Conservation (phyloP, 30 jellyfish, hydroid and myxozoan species). For the Hydra vulgaris region DNA sequence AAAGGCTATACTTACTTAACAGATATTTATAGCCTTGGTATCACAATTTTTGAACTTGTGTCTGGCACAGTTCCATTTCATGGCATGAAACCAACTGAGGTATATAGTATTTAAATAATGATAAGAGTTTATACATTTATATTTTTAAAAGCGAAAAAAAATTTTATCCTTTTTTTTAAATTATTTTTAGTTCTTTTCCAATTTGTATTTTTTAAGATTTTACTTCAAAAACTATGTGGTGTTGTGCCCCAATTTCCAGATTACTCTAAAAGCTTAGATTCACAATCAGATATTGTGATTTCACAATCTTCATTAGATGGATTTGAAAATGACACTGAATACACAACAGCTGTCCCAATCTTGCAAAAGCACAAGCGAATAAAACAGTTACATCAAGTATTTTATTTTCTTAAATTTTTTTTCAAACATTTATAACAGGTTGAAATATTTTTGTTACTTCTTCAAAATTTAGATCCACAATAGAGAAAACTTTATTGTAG, state of each 20-base stretch:
- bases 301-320: conserved; percentile 33
- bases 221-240: conserved; percentile 62
- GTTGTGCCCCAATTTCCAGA: conserved; percentile 45
- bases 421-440: neutral
- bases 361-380: conserved; percentile 5
- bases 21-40: conserved; percentile 83
- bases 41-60: conserved; percentile 61
- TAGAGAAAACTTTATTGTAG: no score
- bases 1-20: conserved; percentile 64
- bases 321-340: conserved; percentile 27
- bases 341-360: conserved; percentile 31
- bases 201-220: conserved; percentile 37
- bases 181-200: neutral
- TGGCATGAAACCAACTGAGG: conserved; percentile 77
- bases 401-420: neutral
- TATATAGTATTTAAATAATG: conserved; percentile 2
- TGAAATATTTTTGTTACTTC: neutral
- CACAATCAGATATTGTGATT: conserved; percentile 10
- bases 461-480: no score
- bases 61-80: conserved; percentile 78
- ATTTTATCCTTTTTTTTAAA: no score
- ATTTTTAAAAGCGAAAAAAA: no score
- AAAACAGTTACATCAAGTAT: conserved; percentile 23
- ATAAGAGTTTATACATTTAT: neutral
- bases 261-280: conserved; percentile 3